These are phyloP conservation scores for Amazona vittata DNA, from an alignment of 2,113 vertebrate genomes.

Conservation along the genomic window DNA sequence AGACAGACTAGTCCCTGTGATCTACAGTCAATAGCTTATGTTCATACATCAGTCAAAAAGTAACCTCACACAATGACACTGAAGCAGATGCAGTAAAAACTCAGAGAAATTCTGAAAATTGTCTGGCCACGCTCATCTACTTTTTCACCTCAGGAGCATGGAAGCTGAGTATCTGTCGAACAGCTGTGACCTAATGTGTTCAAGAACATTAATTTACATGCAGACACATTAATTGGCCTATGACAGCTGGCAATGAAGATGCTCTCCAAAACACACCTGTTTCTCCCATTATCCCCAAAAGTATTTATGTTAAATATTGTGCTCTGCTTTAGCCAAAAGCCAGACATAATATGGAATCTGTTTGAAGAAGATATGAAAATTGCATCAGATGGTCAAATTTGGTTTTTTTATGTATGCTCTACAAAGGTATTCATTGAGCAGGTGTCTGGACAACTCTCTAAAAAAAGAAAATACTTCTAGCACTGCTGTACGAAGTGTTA, in stretches of 20 bases:
- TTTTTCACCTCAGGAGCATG: not conserved
- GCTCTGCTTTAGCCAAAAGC: not conserved
- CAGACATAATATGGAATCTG: not conserved
- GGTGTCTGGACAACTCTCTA: not conserved
- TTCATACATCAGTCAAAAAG: not conserved
- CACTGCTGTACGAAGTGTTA: not conserved
- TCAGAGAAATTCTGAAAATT: not conserved
- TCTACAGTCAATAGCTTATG: fast-evolving
- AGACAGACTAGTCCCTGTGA: not conserved
- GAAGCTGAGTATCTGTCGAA: not conserved
- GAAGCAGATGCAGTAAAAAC: not conserved
- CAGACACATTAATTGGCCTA: not conserved
- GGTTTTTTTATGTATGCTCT: not conserved
- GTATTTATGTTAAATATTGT: not conserved
- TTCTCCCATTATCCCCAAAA: not conserved
- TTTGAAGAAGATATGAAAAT: not conserved
- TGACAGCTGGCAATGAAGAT: not conserved
- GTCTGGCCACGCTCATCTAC: not conserved
- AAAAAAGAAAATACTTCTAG: not conserved
- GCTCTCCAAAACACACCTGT: not conserved
- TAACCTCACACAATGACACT: not conserved
- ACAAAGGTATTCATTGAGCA: not conserved
- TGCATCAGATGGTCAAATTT: not conserved
- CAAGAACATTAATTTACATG: not conserved
- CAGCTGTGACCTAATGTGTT: not conserved